Percentiles rank a stretch among this genome's conserved stretches.
These are phyloP conservation scores for Anarrhichthys ocellatus DNA, from an alignment of 2,113 vertebrate genomes.

Conservation along the genomic window DNA sequence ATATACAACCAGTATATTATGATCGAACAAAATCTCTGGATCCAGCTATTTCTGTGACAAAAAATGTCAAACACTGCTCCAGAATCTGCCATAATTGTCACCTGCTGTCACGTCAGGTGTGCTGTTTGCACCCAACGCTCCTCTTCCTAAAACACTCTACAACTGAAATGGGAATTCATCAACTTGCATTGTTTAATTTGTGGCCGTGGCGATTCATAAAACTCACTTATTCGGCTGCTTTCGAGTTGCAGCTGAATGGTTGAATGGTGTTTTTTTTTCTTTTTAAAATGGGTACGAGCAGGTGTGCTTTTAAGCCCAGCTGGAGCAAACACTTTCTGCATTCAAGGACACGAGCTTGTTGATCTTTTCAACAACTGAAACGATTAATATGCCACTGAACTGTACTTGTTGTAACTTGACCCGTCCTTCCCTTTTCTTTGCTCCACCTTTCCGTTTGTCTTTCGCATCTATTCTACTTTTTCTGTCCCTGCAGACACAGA, in stretches of 20 bases:
- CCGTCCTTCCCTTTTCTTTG: not conserved
- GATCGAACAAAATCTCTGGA: not conserved
- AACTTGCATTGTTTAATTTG: not conserved
- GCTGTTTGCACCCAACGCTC: too few species aligned
- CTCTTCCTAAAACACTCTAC: not conserved
- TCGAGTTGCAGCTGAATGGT: not conserved
- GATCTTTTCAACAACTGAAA: not conserved
- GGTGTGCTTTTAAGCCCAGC: not conserved
- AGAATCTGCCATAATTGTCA: not conserved
- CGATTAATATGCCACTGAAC: not conserved
- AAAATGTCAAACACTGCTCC: conserved; percentile 5
- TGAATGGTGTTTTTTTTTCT: not conserved
- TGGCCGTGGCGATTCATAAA: not conserved
- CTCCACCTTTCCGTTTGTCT: conserved; percentile 10
- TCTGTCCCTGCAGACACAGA: not conserved
- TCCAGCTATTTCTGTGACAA: not conserved
- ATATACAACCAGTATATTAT: not conserved
- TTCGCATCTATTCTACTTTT: not conserved
- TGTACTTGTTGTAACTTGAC: conserved; percentile 28
- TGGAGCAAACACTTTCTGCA: not conserved
- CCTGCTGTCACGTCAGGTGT: not conserved
- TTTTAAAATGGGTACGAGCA: not conserved
- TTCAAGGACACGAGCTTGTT: not conserved
- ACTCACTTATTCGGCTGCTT: conserved; percentile 1
- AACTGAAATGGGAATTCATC: not conserved